phyloP scores from a whole-genome alignment of 2,113 vertebrate species.

The Siniperca knerii region DNA sequence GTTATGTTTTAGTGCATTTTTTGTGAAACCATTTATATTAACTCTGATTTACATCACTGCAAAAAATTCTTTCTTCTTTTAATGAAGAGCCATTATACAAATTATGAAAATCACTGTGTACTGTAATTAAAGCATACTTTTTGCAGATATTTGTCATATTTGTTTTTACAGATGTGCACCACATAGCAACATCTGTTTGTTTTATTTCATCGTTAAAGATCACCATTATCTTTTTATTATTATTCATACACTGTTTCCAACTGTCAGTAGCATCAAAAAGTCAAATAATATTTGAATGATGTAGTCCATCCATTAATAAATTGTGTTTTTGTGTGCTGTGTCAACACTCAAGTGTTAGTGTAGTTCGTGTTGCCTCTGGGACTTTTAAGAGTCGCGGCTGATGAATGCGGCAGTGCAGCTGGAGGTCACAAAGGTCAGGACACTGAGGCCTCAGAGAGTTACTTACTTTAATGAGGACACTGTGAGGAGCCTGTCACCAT shows the following conservation, averaged over 20 bases:
- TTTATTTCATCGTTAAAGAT: neutral
- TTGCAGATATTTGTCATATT: neutral
- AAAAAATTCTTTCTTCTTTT: neutral
- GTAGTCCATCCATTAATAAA: neutral
- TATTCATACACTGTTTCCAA: neutral
- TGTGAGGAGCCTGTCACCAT: slow-evolving; percentile 13
- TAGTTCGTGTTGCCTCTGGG: slow-evolving; percentile 36
- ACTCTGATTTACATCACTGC: neutral
- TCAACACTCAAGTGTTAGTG: neutral
- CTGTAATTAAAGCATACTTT: neutral
- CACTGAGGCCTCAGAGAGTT: slow-evolving; percentile 24
- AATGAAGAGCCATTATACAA: neutral
- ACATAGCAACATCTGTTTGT: neutral
- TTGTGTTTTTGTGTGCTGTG: neutral
- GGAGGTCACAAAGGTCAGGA: slow-evolving; percentile 51
- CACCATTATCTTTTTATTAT: neutral
- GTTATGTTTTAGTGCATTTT: neutral
- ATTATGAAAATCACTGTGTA: neutral
- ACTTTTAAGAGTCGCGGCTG: neutral
- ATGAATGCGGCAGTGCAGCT: slow-evolving; percentile 4
- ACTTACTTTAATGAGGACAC: slow-evolving; percentile 35
- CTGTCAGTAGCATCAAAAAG: neutral
- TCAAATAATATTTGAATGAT: slow-evolving; percentile 4
- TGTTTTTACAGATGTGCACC: neutral
- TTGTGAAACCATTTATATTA: neutral